Base-by-base conservation (phyloP, 2,888 invertebrate species). In the Chalcosyrphus nemorum region DNA sequence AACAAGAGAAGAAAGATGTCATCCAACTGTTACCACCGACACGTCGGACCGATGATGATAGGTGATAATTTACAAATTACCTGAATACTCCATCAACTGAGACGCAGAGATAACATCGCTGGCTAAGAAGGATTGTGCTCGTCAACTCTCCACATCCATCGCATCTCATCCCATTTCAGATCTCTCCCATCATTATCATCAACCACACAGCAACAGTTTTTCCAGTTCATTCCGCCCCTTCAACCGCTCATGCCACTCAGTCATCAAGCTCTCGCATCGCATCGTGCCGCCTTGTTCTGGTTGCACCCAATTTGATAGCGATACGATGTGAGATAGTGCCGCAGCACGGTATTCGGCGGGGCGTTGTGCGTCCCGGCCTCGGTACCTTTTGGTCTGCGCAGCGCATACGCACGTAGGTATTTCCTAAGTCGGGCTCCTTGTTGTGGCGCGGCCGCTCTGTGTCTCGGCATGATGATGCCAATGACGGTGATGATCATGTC, bases 51-150 rank as follows among this genome's bases (percentile, higher is more conserved):
- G 84, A 75, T 80, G 74, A 80, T 84, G 84, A 84, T 84, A 80
- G 80, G 80, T 75, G 84, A 84, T 84, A 84, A 84, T 84, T 84
- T 80, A 84, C 84, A 84, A 84, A 84, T 84, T 84, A 84, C 84
- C 78, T 78, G 82, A 50, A 84, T 63, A 38, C 82, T 50, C 63
- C 65, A 71, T 52, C 59, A 56, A 65, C 56, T 45, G 77, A 50
- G 61, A 74, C 47, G 21, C 54, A 61, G 72, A 59, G 82, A 82
- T 82, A 78, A 41, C 32, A 78, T 82, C 78, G 32, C 32, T 29
- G 32, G 45, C 71, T 50, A 61, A 75, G 72, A 77, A 41, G 82
- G 47, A 84, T 68, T 68, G 68, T 56, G 43, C 59, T 84, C 78
- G 74, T 80, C 82, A 78, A 74, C 59, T 54, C 66, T 54, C 27